Percentiles rank a stretch among this genome's conserved stretches.
Evolutionary conservation across 1,140 invertebrate genomes (phyloP).

Genomic region (Goniozus legneri): DNA sequence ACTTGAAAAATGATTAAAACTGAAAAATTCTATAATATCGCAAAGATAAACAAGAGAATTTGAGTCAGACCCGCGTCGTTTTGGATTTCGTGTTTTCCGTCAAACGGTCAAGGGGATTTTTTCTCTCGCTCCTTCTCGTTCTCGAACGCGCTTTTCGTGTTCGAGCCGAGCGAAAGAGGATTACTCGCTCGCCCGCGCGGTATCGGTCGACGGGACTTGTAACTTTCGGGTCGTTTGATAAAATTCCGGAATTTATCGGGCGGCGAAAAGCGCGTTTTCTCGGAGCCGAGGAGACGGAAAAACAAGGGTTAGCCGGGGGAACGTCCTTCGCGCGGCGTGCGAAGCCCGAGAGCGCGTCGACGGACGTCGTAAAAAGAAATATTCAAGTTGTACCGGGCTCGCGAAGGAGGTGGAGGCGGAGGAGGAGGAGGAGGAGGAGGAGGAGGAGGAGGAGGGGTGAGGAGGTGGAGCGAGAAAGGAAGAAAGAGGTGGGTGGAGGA

Average conservation of each 20-base stretch:
- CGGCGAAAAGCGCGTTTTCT: background rate
- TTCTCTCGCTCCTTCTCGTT: background rate
- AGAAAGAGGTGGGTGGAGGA: background rate
- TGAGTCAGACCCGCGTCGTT: too few species aligned
- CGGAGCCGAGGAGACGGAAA: background rate
- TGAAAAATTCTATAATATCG: too few species aligned
- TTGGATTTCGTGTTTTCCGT: too few species aligned
- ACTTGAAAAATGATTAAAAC: too few species aligned
- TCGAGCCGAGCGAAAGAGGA: background rate
- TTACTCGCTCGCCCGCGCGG: background rate
- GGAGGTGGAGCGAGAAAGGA: background rate
- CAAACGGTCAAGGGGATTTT: too few species aligned
- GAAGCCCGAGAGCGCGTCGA: background rate
- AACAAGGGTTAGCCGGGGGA: background rate
- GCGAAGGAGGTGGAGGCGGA: background rate
- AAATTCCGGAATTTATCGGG: background rate
- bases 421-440: background rate
- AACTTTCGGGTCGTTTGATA: background rate
- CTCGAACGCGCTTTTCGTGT: background rate
- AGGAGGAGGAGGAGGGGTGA: background rate
- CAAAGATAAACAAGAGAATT: too few species aligned
- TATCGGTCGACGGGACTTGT: background rate
- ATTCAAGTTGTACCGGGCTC: background rate
- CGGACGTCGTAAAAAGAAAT: conserved; percentile 11
- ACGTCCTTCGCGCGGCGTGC: background rate